Evolutionary conservation across 35 echinoderm and acorn worm genomes (phyloP).

Genomic region (Acanthaster planci): DNA sequence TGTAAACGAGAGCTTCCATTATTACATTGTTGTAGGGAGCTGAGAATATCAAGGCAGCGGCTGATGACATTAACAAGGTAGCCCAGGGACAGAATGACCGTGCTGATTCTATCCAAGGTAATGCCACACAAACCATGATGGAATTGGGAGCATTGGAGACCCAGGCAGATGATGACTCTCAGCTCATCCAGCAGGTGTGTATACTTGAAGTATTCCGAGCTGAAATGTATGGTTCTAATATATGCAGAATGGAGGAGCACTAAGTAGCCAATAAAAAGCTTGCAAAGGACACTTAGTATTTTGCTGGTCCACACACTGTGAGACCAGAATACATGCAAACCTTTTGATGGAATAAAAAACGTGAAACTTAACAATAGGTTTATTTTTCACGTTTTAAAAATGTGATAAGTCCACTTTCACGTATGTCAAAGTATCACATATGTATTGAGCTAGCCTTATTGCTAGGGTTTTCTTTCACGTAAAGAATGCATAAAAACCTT

Average conservation of each 20-base stretch:
- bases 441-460: too few relatives aligned
- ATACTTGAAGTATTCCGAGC: background rate
- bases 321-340: too few relatives aligned
- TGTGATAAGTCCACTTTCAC: too few relatives aligned
- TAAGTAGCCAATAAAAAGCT: background rate
- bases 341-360: too few relatives aligned
- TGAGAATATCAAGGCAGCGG: conserved; percentile 38
- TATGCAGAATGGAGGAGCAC: background rate
- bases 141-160: conserved; percentile 60
- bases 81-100: conserved; percentile 80
- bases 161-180: conserved; percentile 62
- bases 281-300: too few relatives aligned
- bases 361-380: too few relatives aligned
- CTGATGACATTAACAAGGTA: conserved; percentile 50
- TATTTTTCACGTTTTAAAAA: too few relatives aligned
- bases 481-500: too few relatives aligned
- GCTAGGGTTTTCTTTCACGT: too few relatives aligned
- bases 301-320: too few relatives aligned
- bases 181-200: conserved; percentile 47
- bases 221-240: background rate
- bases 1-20: too few relatives aligned
- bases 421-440: too few relatives aligned
- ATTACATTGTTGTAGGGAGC: conserved; percentile 48
- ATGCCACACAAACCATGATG: conserved; percentile 75
- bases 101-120: conserved; percentile 37